Evolutionary conservation across 2,797 vertebrate species (phyloP).

Genomic region (Falco berigora): DNA sequence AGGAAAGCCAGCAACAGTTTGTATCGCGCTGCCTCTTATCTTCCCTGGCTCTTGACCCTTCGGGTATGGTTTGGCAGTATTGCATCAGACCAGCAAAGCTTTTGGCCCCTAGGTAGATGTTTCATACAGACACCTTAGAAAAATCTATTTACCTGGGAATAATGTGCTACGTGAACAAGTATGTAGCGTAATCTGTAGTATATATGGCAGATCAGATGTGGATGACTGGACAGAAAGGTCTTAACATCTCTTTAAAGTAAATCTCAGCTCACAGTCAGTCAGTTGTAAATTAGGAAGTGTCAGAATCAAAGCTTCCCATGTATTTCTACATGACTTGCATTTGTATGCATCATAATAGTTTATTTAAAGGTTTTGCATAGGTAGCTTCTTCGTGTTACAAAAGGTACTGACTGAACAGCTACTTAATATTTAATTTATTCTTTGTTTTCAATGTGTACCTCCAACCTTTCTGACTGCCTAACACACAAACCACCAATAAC

Average conservation of each 20-base stretch:
- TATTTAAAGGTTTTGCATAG: background rate
- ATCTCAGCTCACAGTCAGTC: background rate
- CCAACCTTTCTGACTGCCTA: background rate
- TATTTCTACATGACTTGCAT: background rate
- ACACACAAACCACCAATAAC: background rate
- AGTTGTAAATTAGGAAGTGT: background rate
- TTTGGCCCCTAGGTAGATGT: background rate
- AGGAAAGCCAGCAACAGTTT: background rate
- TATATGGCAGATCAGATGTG: background rate
- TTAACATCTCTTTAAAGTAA: background rate
- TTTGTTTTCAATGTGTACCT: background rate
- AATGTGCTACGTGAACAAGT: background rate
- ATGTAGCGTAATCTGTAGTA: background rate
- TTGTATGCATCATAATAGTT: background rate
- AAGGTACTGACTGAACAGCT: background rate
- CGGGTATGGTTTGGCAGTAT: accelerated
- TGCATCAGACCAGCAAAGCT: background rate
- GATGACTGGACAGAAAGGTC: background rate
- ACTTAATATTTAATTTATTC: background rate
- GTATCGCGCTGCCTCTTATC: accelerated
- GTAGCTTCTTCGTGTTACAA: background rate
- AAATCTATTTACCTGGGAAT: background rate
- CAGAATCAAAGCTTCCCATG: background rate
- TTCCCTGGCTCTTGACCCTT: background rate
- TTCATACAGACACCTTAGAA: background rate